These are phyloP conservation scores for Eupeodes luniger DNA, from an alignment of 2,888 invertebrate species.

Conservation along the genomic window DNA sequence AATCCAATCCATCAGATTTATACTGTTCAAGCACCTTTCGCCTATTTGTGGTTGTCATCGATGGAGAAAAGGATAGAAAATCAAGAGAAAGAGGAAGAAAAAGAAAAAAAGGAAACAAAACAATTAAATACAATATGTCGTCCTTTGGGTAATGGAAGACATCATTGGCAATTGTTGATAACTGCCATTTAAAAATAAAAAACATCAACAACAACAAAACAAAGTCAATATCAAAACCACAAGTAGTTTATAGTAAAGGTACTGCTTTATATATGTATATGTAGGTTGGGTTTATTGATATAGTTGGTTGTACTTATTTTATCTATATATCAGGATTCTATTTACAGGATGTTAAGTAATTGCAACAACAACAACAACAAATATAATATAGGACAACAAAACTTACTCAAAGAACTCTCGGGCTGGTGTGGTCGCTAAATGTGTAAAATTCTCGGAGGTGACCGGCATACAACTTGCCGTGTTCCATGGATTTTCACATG, in stretches of 20 bases:
- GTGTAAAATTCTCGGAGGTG: constrained; percentile 85
- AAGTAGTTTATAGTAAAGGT: constrained; percentile 10
- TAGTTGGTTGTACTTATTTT: not conserved
- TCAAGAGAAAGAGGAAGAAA: not conserved
- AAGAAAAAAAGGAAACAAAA: constrained; percentile 21
- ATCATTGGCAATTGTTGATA: constrained; percentile 56
- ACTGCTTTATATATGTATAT: constrained; percentile 8
- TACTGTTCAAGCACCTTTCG: constrained; percentile 94
- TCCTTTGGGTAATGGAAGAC: constrained; percentile 46
- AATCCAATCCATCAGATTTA: constrained; percentile 91
- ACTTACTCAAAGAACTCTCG: constrained; percentile 95
- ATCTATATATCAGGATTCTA: constrained; percentile 34
- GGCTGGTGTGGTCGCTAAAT: constrained; percentile 90
- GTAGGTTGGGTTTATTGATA: constrained; percentile 19
- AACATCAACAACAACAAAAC: not conserved
- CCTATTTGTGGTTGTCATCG: constrained; percentile 84
- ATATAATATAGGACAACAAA: not conserved
- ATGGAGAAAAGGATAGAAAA: not conserved
- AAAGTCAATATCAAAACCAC: constrained; percentile 22
- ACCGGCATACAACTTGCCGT: constrained; percentile 90
- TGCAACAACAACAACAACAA: not conserved
- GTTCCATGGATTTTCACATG: constrained; percentile 94
- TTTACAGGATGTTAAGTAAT: constrained; percentile 38
- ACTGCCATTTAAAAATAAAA: constrained; percentile 35
- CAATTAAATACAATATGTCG: constrained; percentile 60